Evolutionary conservation across 2,888 invertebrate genomes (phyloP), one percentile per base, ranked within the genome.

Genomic region (Zygothrica quintamaculata): DNA sequence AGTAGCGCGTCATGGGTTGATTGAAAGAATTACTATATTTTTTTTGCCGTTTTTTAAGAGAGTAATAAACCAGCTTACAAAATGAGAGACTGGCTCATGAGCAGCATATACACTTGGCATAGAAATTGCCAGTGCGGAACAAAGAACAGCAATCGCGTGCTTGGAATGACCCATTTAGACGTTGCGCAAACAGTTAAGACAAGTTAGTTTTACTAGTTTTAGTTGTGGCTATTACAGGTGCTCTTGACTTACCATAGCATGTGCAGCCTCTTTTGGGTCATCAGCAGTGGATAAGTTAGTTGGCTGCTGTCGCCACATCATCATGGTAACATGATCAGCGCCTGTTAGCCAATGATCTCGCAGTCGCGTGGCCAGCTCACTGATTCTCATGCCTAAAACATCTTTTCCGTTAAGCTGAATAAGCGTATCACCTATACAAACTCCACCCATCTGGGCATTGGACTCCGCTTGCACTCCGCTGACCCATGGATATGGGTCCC

Each of bases 401-500:
- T 91, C 91, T 47, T 70, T 75, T 26, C 90, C 90, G 46, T 90
- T 91, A 3, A 91, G 92, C 84, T 94, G 94, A 15, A 95, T 90
- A 40, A 95, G 86, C 68, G 95, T 95, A 88, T 95, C 95, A 0
- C 95, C 95, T 4, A 93, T 91, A 79, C 92, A 93, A 44, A 95
- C 88, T 0, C 95, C 95, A 0, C 95, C 94, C 0, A 85, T 56
- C 50, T 93, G 93, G 0, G 95, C 95, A 62, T 93, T 91, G 0
- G 94, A 94, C 1, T 91, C 92, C 0, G 90, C 88, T 29, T 93
- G 94, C 34, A 95, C 94, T 51, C 93, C 93, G 88, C 92, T 92
- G 68, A 95, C 94, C 95, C 95, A 96, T 1, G 95, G 95, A 90
- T 95, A 96, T 0, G 95, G 95, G 88, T 96, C 95, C 95, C 95